Percentiles rank a stretch among this genome's conserved stretches.
These are phyloP conservation scores for Epinephelus awoara DNA, from an alignment of 2,797 vertebrate genomes.

Conservation along the genomic window DNA sequence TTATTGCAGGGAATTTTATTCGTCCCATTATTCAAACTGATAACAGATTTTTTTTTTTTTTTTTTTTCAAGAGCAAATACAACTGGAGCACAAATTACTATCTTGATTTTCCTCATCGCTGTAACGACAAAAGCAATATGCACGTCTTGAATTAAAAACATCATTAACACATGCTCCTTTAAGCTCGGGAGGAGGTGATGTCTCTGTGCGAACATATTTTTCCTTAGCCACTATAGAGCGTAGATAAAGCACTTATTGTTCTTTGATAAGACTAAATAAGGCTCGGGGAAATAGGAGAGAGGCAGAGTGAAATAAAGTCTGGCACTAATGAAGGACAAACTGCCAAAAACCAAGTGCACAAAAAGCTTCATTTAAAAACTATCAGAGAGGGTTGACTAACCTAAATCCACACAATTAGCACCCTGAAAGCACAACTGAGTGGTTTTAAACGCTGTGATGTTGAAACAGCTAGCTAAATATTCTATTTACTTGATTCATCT, in stretches of 20 bases:
- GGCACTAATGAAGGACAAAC: slow-evolving; percentile 73
- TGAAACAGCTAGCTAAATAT: slow-evolving; percentile 73
- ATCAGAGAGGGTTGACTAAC: slow-evolving; percentile 81
- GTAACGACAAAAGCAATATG: slow-evolving; percentile 71
- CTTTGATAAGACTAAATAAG: slow-evolving; percentile 65
- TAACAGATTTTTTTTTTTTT: slow-evolving; percentile 52
- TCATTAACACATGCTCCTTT: slow-evolving; percentile 76
- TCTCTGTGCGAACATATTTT: slow-evolving; percentile 54
- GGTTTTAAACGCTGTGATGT: slow-evolving; percentile 69
- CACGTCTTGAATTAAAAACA: slow-evolving; percentile 76
- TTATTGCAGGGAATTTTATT: slow-evolving; percentile 74
- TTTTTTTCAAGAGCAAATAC: slow-evolving; percentile 55
- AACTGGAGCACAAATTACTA: slow-evolving; percentile 54
- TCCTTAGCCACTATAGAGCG: slow-evolving; percentile 49
- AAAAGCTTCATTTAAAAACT: slow-evolving; percentile 81
- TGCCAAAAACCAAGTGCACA: slow-evolving; percentile 79
- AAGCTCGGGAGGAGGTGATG: slow-evolving; percentile 64
- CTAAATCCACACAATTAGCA: slow-evolving; percentile 83
- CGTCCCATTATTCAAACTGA: slow-evolving; percentile 74
- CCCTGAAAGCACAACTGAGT: slow-evolving; percentile 73
- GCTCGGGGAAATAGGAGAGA: slow-evolving; percentile 43
- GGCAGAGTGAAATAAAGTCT: slow-evolving; percentile 61
- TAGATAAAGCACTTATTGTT: slow-evolving; percentile 77
- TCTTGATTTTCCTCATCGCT: slow-evolving; percentile 70
- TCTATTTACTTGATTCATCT: slow-evolving; percentile 75